phyloP scores from a whole-genome alignment of 2,888 invertebrate genomes.

The Fissipunctia ypsillon region DNA sequence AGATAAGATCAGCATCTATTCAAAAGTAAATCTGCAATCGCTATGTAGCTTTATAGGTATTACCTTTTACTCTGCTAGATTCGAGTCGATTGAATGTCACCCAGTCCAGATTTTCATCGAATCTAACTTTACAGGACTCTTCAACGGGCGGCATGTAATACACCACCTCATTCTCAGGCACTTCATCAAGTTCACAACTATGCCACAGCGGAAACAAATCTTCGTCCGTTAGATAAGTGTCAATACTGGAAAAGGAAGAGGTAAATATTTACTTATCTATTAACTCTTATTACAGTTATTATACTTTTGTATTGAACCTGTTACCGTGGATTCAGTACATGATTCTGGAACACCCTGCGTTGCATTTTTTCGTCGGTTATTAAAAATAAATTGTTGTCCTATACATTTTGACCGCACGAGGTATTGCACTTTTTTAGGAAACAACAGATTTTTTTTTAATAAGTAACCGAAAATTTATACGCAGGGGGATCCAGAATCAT shows the following conservation, averaged over 20 bases:
- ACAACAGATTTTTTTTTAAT: too few species aligned
- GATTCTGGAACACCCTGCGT: too few species aligned
- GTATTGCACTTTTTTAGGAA: too few species aligned
- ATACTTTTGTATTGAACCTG: too few species aligned
- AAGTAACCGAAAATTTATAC: too few species aligned
- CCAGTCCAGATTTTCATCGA: conserved; percentile 64
- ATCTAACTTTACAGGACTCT: conserved; percentile 89
- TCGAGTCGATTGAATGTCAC: conserved; percentile 63
- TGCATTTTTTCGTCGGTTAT: too few species aligned
- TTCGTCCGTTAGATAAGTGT: conserved; percentile 72
- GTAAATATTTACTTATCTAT: conserved; percentile 1
- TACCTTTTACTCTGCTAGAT: conserved; percentile 63
- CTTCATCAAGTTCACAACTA: conserved; percentile 74
- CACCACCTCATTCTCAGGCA: conserved; percentile 79
- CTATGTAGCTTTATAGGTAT: neutral
- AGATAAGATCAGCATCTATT: neutral
- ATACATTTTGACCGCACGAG: too few species aligned
- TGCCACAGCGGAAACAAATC: conserved; percentile 83
- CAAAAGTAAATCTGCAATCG: neutral
- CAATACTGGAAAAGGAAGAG: conserved; percentile 73
- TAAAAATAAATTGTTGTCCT: too few species aligned
- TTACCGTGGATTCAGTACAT: too few species aligned
- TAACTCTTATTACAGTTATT: neutral
- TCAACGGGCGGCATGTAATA: conserved; percentile 89
- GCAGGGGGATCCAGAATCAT: too few species aligned